Conservation (phyloP, 1,140 invertebrate genomes). For the Apolygus lucorum region DNA sequence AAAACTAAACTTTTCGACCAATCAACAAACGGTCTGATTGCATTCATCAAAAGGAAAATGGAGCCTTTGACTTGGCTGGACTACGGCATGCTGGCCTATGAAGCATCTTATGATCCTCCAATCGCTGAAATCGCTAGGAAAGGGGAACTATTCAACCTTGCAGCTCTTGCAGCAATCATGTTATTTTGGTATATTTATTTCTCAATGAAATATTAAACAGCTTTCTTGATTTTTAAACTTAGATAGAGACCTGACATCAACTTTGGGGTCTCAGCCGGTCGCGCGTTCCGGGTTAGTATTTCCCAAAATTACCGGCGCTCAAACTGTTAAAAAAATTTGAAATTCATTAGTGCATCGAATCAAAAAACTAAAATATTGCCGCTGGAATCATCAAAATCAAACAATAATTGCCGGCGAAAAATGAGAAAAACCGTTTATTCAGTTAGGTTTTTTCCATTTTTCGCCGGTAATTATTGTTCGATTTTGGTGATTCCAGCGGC, state of each 20-base stretch:
- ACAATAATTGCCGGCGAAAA: too few species aligned
- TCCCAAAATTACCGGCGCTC: not conserved
- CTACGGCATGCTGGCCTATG: not conserved
- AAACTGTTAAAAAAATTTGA: not conserved
- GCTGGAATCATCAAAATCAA: too few species aligned
- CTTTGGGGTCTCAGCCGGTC: too few species aligned
- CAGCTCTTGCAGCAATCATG: not conserved
- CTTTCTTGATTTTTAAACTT: not conserved
- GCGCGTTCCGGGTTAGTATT: too few species aligned
- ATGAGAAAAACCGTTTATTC: too few species aligned
- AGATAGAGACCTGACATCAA: too few species aligned
- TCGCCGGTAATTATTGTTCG: too few species aligned
- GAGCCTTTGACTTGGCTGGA: not conserved
- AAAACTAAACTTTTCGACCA: slow-evolving; percentile 63
- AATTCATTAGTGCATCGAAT: not conserved
- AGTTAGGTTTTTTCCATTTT: too few species aligned
- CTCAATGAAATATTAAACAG: not conserved
- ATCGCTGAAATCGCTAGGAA: not conserved
- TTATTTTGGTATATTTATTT: not conserved
- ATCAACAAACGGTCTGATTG: slow-evolving; percentile 92
- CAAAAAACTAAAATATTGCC: not conserved
- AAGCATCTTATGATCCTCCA: not conserved
- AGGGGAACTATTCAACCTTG: not conserved
- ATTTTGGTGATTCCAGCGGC: too few species aligned
- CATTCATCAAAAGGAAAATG: slow-evolving; percentile 65